Evolutionary conservation across 2,797 vertebrate species (phyloP), one percentile per base, ranked within the genome.

Genomic region (Borostomias antarcticus): DNA sequence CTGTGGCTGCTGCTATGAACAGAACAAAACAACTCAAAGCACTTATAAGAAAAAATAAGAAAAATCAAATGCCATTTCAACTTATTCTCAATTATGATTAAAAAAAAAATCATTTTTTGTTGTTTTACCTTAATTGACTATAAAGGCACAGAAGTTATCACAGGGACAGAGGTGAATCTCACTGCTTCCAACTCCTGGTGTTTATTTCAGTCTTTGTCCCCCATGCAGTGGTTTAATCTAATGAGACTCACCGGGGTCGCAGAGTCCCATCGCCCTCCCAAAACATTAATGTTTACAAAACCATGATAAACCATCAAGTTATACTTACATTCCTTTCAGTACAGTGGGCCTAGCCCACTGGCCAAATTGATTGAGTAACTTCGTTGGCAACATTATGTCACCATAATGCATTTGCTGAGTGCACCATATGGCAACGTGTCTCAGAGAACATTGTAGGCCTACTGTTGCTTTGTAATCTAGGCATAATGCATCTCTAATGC

Each of bases 191-290:
- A 61, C 62, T 79, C 72, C 43, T 15, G 58, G 43, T 32, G 68
- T 82, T 86, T 60, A 68, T 85, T 73, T 85, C 69, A 81, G 75
- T 73, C 63, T 13, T 60, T 37, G 64, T 67, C 33, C 64, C 68
- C 75, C 19, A n/a, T n/a, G n/a, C 10, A 70, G 73, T 62, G 68
- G 50, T 66, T 61, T 48, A 17, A 81, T 86, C 79, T 90, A 89
- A 90, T 92, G 87, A 86, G 85, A 80, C 73, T 71, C 76, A 69
- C 73, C 67, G 10, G 77, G 83, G 78, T 73, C 53, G 68, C 60
- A 77, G 66, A 62, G 40, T 58, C 64, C 67, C 65, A 19, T 19
- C 45, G 32, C 70, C 57, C 61, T 73, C 64, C 69, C 68, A 77
- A 72, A 79, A 72, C 68, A 66, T 54, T 64, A 72, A 80, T 66